Percentiles rank a stretch among this genome's conserved stretches.
Conservation (phyloP, 2,113 vertebrate genomes). For the Pedetes capensis region DNA sequence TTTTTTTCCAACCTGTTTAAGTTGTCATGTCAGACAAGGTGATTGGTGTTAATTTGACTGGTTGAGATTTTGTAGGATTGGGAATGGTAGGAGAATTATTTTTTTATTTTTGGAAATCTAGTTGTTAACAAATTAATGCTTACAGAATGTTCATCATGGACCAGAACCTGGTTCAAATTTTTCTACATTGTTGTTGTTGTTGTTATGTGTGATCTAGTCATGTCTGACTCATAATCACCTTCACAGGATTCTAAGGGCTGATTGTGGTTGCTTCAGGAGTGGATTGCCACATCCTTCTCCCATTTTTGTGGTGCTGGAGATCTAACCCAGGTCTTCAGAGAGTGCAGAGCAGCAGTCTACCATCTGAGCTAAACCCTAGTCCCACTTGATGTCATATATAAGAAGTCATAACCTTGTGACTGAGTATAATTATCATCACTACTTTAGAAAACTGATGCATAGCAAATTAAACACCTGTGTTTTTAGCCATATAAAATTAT, state of each 20-base stretch:
- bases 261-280: too few species aligned
- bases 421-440: background rate
- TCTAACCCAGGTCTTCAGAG: too few species aligned
- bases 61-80: background rate
- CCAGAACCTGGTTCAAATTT: background rate
- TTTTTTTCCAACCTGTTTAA: background rate
- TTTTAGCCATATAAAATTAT: background rate
- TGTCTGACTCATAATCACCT: too few species aligned
- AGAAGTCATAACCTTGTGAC: background rate
- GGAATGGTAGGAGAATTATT: background rate
- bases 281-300: too few species aligned
- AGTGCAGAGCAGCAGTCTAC: too few species aligned
- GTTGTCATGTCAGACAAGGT: background rate
- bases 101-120: background rate
- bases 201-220: too few species aligned
- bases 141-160: background rate
- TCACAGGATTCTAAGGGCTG: too few species aligned
- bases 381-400: too few species aligned
- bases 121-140: background rate
- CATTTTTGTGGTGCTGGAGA: too few species aligned
- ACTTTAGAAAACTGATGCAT: background rate
- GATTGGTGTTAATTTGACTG: background rate
- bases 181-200: too few species aligned
- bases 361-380: too few species aligned
- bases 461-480: background rate